A percentile compares a stretch with the other conserved stretches of the same genome.
These are phyloP conservation scores for Erinaceus europaeus DNA, from an alignment of 2,113 vertebrate species.

Conservation along the genomic window DNA sequence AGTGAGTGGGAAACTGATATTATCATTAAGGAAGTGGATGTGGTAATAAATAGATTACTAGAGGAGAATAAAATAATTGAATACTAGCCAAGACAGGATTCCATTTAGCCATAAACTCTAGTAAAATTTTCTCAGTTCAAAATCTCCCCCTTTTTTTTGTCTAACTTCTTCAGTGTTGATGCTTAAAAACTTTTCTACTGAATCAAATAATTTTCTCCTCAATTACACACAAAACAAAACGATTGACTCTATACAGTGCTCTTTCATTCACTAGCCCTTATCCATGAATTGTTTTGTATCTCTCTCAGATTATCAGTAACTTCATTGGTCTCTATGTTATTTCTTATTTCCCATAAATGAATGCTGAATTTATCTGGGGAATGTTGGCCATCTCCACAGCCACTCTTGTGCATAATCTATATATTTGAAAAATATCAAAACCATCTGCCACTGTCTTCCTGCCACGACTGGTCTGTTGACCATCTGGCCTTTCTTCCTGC, in stretches of 20 bases:
- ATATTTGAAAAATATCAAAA: background rate
- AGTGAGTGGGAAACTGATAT: conserved; percentile 19
- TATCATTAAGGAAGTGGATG: background rate
- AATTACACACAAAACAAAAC: background rate
- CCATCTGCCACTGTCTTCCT: background rate
- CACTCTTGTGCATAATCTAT: background rate
- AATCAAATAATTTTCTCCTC: background rate
- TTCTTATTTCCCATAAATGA: background rate
- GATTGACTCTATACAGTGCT: background rate
- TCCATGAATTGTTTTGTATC: background rate
- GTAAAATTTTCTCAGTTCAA: conserved; percentile 20
- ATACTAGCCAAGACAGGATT: conserved; percentile 43
- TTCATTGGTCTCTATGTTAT: background rate
- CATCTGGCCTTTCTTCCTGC: background rate
- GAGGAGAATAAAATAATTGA: conserved; percentile 41
- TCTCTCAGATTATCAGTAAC: background rate
- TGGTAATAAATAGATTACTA: conserved; percentile 21
- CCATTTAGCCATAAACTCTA: conserved; percentile 3
- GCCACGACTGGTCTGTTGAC: background rate
- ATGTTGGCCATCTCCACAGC: background rate
- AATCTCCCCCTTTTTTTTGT: conserved; percentile 32
- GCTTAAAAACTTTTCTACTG: background rate
- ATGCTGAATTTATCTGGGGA: background rate
- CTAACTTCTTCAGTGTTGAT: background rate
- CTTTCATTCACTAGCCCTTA: background rate